Evolutionary conservation across 2,888 invertebrate species (phyloP), one percentile per base, ranked within the genome.

Genomic region (Ectemnius cavifrons): DNA sequence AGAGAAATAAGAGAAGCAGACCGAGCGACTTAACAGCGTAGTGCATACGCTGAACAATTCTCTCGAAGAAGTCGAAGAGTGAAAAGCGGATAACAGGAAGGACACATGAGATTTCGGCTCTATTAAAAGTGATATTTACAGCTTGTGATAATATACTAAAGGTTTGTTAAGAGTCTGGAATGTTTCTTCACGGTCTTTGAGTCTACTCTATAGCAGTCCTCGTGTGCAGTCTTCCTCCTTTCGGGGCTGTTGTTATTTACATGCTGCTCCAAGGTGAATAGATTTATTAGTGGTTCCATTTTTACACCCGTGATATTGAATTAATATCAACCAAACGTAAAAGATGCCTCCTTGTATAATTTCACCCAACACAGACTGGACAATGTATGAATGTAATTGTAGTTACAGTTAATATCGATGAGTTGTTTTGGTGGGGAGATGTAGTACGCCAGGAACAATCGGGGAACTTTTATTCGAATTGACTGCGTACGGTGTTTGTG

Each of bases 201-300:
- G 2, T 28, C n/a, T 60, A 20, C n/a, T 62, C 13, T 16, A 46
- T 13, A 4, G 20, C 18, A 66, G 47, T 74, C 66, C 37, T 65
- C 71, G 67, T 77, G 83, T 84, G 80, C 85, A 87, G 82, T 85
- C 84, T 82, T 74, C 77, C 60, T 75, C 66, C 65, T 58, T 80
- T 68, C 61, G 66, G 71, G 37, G 79, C 78, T 82, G 79, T 86
- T 86, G 88, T 90, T 90, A 90, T 90, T 89, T 88, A 89, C 90
- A 90, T 90, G 90, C 90, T 88, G 84, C 83, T 88, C 89, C 88
- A 88, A 85, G 80, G 81, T 79, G 78, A 84, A 73, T 75, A 68
- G 70, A 74, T 76, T 83, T 68, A 86, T 86, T 88, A 86, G 82
- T 86, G 67, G 64, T 79, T 79, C 75, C 77, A 74, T 87, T 85